Percentiles rank a stretch among this genome's conserved stretches.
These are phyloP conservation scores for Tonatia bakeri DNA, from an alignment of 2,113 vertebrate genomes.

Conservation along the genomic window DNA sequence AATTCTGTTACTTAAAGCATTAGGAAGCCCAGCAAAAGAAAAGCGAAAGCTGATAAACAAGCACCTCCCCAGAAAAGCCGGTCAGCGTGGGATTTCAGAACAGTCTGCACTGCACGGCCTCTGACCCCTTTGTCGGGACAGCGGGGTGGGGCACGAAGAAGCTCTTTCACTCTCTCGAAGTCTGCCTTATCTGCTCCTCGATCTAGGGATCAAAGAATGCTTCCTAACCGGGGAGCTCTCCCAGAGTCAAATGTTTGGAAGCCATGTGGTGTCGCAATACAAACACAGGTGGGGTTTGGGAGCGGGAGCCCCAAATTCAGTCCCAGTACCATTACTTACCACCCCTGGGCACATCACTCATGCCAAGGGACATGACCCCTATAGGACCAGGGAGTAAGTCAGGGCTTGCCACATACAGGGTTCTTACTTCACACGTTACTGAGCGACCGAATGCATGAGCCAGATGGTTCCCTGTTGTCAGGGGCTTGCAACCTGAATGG, in stretches of 20 bases:
- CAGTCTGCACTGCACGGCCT: rapidly evolving
- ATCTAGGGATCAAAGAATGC: not conserved
- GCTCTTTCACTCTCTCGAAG: not conserved
- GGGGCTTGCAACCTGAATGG: not conserved
- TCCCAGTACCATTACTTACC: not conserved
- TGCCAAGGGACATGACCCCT: no score
- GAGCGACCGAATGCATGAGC: not conserved
- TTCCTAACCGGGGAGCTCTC: not conserved
- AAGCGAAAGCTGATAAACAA: not conserved
- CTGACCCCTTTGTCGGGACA: not conserved
- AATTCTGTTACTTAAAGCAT: not conserved
- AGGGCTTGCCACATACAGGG: not conserved
- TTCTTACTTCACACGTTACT: rapidly evolving
- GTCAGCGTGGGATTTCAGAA: not conserved
- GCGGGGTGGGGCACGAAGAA: not conserved
- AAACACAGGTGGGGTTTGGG: not conserved
- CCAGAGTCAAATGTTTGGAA: not conserved
- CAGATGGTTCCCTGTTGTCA: not conserved
- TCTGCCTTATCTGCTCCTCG: not conserved
- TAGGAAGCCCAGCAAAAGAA: not conserved
- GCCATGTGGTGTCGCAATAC: rapidly evolving
- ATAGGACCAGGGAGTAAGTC: not conserved
- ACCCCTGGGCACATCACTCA: not conserved
- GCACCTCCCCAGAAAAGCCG: not conserved
- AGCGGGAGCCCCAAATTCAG: not conserved